phyloP scores from a whole-genome alignment of 2,888 invertebrate genomes.

The Syritta pipiens region DNA sequence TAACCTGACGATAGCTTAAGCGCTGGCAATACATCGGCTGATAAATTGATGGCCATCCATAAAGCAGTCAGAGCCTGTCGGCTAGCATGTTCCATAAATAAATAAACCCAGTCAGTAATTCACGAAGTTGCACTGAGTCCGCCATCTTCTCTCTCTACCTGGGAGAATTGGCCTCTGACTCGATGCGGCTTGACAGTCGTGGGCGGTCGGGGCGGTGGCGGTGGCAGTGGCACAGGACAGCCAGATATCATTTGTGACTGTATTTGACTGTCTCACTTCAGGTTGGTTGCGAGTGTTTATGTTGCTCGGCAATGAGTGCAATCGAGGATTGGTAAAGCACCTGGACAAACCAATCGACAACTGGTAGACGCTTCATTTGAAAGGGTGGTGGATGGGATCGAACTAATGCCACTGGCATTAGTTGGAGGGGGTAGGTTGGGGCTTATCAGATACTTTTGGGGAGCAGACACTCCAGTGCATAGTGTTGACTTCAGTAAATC shows the following conservation, averaged over 20 bases:
- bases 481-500: constrained; percentile 18
- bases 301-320: constrained; percentile 8
- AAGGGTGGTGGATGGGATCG: constrained; percentile 11
- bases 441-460: neutral
- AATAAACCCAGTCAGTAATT: constrained; percentile 71
- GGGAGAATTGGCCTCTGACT: constrained; percentile 40
- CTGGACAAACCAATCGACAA: constrained; percentile 47
- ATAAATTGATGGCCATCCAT: constrained; percentile 72
- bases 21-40: constrained; percentile 70
- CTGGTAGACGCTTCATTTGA: constrained; percentile 51
- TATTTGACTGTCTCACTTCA: constrained; percentile 50
- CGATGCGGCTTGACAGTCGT: neutral
- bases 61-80: constrained; percentile 72
- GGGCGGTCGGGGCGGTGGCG: constrained; percentile 12
- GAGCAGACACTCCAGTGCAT: constrained; percentile 1
- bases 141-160: constrained; percentile 28
- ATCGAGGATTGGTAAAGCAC: constrained; percentile 18
- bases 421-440: no score
- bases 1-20: constrained; percentile 70
- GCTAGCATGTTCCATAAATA: constrained; percentile 72
- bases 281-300: constrained; percentile 14
- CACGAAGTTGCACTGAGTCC: constrained; percentile 55
- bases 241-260: constrained; percentile 18
- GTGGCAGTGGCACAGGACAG: constrained; percentile 3
- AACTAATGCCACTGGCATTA: no score